Evolutionary conservation across 1,140 invertebrate species (phyloP).

Genomic region (Zaprionus nigranus): DNA sequence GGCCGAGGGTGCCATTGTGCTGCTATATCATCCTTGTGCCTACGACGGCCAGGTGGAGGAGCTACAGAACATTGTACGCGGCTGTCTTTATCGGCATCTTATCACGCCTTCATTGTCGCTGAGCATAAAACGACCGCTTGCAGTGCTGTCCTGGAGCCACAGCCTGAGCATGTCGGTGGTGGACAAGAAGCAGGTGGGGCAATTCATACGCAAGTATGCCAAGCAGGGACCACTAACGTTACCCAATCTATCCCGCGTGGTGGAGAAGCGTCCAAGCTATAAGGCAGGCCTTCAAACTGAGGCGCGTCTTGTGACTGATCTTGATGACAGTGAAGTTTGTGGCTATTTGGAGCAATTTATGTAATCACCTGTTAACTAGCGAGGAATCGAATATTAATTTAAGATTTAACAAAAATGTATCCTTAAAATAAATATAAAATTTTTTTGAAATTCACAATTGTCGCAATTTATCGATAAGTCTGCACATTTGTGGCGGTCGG

Average conservation of each 20-base stretch:
- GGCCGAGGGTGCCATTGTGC: conserved; percentile 93
- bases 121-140: conserved; percentile 88
- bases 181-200: conserved; percentile 85
- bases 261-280: conserved; percentile 87
- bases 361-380: conserved; percentile 37
- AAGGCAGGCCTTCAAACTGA: conserved; percentile 85
- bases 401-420: conserved; percentile 8
- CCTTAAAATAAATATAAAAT: conserved; percentile 20
- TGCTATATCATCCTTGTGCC: conserved; percentile 95
- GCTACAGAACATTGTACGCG: conserved; percentile 88
- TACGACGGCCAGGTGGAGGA: conserved; percentile 88
- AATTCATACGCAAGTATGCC: conserved; percentile 89
- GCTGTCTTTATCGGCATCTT: conserved; percentile 91
- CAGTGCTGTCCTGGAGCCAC: conserved; percentile 91
- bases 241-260: conserved; percentile 86
- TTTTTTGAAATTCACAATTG: conserved; percentile 22
- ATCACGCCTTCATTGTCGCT: conserved; percentile 91
- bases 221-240: conserved; percentile 87
- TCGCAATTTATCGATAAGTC: conserved; percentile 5
- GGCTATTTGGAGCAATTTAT: conserved; percentile 70
- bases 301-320: conserved; percentile 86
- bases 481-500: background rate
- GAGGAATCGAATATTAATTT: conserved; percentile 37
- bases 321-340: conserved; percentile 86
- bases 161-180: conserved; percentile 90